Evolutionary conservation across 2,797 vertebrate genomes (phyloP).

Genomic region (Scyliorhinus canicula): DNA sequence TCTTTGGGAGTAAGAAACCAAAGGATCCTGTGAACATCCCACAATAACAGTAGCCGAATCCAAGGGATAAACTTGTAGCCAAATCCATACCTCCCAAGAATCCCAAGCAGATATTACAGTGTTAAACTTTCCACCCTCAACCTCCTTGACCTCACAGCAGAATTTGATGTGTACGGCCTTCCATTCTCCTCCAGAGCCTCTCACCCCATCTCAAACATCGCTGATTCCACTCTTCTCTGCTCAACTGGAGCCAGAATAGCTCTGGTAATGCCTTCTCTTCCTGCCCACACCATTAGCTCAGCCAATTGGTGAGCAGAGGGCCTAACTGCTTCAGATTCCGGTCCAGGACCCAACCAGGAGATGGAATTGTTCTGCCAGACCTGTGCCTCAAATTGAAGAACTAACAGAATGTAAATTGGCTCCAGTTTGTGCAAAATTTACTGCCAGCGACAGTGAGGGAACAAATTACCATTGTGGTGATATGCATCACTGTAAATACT

Average conservation of each 20-base stretch:
- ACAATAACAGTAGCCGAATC: too few species aligned
- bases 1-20: too few species aligned
- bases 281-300: background rate
- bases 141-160: background rate
- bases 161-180: too few species aligned
- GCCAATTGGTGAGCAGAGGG: background rate
- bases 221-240: background rate
- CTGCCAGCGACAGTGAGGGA: background rate
- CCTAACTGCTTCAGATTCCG: background rate
- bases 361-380: too few species aligned
- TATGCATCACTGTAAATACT: too few species aligned
- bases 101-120: too few species aligned
- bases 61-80: too few species aligned
- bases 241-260: background rate
- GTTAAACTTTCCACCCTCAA: background rate
- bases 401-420: background rate
- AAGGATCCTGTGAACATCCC: too few species aligned
- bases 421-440: background rate
- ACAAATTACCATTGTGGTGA: background rate
- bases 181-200: background rate
- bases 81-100: too few species aligned
- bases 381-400: background rate
- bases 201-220: too few species aligned
- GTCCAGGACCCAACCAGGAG: background rate
- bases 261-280: background rate